Percentiles rank a stretch among this genome's conserved stretches.
phyloP scores from a whole-genome alignment of 1,140 invertebrate species.

The Gryon sp. region DNA sequence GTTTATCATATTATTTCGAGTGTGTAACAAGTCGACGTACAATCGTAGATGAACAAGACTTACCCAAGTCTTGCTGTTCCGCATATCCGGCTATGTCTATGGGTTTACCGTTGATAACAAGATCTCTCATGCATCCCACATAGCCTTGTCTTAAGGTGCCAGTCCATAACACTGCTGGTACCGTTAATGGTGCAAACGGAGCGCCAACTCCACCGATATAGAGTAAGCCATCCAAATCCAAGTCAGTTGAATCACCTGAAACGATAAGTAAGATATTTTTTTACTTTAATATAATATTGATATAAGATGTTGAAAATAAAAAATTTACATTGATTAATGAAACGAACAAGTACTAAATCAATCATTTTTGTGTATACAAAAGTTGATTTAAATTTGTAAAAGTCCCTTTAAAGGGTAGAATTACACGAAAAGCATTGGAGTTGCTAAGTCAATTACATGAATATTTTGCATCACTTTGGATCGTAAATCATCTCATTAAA shows the following conservation, averaged over 20 bases:
- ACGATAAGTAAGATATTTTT: constrained; percentile 59
- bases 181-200: constrained; percentile 85
- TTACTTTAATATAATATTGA: background rate
- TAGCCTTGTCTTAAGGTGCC: constrained; percentile 93
- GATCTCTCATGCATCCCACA: constrained; percentile 96
- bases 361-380: no score
- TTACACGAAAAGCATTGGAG: background rate
- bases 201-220: constrained; percentile 93
- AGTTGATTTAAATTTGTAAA: no score
- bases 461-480: background rate
- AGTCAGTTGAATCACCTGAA: constrained; percentile 89
- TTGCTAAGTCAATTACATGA: no score
- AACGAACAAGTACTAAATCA: no score
- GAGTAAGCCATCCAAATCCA: constrained; percentile 93
- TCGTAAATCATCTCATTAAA: background rate
- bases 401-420: no score
- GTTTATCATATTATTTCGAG: no score
- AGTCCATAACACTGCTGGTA: constrained; percentile 94
- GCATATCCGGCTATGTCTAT: constrained; percentile 94
- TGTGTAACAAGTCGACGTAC: no score
- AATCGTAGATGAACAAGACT: no score
- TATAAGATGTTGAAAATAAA: background rate
- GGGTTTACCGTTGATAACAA: constrained; percentile 94
- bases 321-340: no score
- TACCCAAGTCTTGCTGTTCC: constrained; percentile 93